Base-by-base conservation (phyloP, 2,888 invertebrate genomes). In the Eretmocerus hayati region DNA sequence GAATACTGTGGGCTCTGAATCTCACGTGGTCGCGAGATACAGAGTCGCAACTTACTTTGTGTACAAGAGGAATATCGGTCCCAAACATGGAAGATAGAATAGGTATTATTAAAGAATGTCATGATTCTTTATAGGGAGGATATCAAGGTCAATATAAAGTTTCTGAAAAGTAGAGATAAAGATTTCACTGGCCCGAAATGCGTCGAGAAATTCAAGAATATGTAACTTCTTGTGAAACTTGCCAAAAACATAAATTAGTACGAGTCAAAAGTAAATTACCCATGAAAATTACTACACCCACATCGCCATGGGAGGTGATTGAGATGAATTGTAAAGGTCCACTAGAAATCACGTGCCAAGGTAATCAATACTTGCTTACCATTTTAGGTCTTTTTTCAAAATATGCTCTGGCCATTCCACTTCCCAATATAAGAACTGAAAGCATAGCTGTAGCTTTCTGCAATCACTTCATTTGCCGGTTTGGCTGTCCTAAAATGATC, bases 91-190 rank as follows among this genome's bases (percentile, higher is more conserved):
- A 6, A 26, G 26, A 26, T 26, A 6, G 26, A 11, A 26, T 9
- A 9, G 11, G 11, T 9, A 26, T 26, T 9, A 26, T 26, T 9
- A 26, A 26, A 11, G 26, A 26, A 11, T 26, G 26, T 26, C 26
- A 26, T 26, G 26, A 26, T 11, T 26, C 26, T 11, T 6, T 26
- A 9, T 20, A 9, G 18, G 42, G 39, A 42, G 46, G 46, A 44
- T 41, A 15, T 46, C 48, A 46, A 43, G 52, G 26, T 9, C 6
- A 11, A 9, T 26, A 26, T 11, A 53, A 53, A 53, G 44, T 42
- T 32, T 53, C 46, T 49, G 42, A 19, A 21, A 9, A 18, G 44
- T 35, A 21, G 5, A 4, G 37, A 2, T 9, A 19, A 20, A 37
- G 13, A 18, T 37, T 4, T 37, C 21, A n/a, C 21, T 37, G 37